A percentile compares a stretch with the other conserved stretches of the same genome.
These are phyloP conservation scores for Heliothis subflexa DNA, from an alignment of 1,140 invertebrate genomes.

Conservation along the genomic window DNA sequence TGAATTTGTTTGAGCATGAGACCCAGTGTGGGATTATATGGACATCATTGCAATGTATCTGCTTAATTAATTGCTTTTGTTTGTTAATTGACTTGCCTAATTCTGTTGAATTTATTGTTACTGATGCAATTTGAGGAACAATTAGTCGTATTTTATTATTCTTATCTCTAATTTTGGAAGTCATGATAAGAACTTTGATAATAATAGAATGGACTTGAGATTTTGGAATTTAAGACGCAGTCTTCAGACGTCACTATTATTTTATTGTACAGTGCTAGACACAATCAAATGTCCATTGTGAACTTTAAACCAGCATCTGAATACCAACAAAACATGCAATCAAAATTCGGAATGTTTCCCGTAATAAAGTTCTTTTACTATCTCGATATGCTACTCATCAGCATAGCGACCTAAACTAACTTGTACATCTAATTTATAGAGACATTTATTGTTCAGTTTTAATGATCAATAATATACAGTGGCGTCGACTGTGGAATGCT, in stretches of 20 bases:
- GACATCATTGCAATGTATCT: conserved; percentile 51
- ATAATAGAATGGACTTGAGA: not conserved
- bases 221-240: not conserved
- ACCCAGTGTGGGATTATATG: conserved; percentile 46
- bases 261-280: conserved; percentile 1
- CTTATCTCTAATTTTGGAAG: conserved; percentile 26
- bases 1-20: conserved; percentile 55
- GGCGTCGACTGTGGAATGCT: conserved; percentile 16
- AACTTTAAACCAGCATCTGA: conserved; percentile 6
- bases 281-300: conserved; percentile 26
- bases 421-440: conserved; percentile 75
- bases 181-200: conserved; percentile 19
- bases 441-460: conserved; percentile 77
- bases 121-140: conserved; percentile 32
- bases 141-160: conserved; percentile 31
- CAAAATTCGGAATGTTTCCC: conserved; percentile 65
- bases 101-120: conserved; percentile 45
- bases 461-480: conserved; percentile 55
- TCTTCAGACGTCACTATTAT: not conserved
- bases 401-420: conserved; percentile 66
- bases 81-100: conserved; percentile 49
- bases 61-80: conserved; percentile 57
- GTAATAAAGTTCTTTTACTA: conserved; percentile 76
- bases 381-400: conserved; percentile 77
- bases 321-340: conserved; percentile 55